Base-by-base conservation (phyloP, 2,113 vertebrate genomes). In the Apus apus region DNA sequence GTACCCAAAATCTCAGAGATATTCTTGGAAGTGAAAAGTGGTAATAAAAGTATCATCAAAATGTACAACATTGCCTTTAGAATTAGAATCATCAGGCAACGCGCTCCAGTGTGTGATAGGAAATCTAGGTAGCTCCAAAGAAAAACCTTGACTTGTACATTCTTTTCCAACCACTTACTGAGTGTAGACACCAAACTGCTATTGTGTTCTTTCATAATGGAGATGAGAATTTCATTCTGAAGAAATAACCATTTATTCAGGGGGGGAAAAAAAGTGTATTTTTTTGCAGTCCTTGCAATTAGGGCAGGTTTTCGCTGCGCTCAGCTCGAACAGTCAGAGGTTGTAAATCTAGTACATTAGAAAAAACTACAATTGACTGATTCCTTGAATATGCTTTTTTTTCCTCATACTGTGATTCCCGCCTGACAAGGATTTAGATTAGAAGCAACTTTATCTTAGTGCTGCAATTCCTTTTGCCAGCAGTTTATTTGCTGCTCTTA, bases 241-340 rank as follows among this genome's bases (percentile, higher is more conserved):
- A 90, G 61, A 84, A 94, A 89, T 46, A 91, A 62, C 26, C 48
- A 71, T 91, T 90, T 86, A 64, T 82, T 85, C 56, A 64, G 48
- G 13, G 53, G 53, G 5, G 45, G 13, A 45, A 7, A 7, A 77
- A 82, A 54, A 68, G 26, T 30, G 27, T 48, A 20, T 76, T 57
- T 93, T 87, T 95, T 86, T 82, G 81, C 88, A 94, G 80, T 86
- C 74, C 30, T 93, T 77, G 85, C 89, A 94, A 95, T 92, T 87
- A 94, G 64, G 84, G 36, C 76, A 94, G 46, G 34, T 74, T 96
- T 97, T 93, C 5, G 79, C 89, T 91, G 85, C 2, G 32, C 91
- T 96, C 90, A 93, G 89, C 87, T 94, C 66, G 61, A 94, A 66
- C 65, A 76, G 76, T 75, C 70, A 94, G 76, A 79, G 60, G 51